Percentiles rank a stretch among this genome's conserved stretches.
Evolutionary conservation across 2,113 vertebrate genomes (phyloP).

Genomic region (Hylia prasina): DNA sequence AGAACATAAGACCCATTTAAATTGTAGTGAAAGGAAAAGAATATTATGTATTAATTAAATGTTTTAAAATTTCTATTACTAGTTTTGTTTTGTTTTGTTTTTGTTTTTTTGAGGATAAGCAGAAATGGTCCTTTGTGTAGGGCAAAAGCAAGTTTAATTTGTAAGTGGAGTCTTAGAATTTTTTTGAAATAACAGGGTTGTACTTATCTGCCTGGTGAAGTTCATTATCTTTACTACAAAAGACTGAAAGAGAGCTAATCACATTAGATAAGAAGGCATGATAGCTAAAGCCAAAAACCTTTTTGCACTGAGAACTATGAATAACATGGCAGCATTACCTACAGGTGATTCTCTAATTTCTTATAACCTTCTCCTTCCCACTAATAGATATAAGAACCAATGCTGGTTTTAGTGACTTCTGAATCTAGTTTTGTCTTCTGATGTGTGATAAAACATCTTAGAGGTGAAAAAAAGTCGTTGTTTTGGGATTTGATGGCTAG

Average conservation of each 20-base stretch:
- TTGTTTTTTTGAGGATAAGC: neutral
- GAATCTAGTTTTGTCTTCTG: neutral
- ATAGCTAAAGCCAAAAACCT: neutral
- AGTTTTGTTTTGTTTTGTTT: neutral
- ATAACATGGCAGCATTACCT: neutral
- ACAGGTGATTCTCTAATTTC: neutral
- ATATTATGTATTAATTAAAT: neutral
- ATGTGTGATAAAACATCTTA: neutral
- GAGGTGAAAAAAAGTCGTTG: neutral
- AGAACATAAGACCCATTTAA: neutral
- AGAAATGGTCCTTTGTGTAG: neutral
- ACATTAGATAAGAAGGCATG: neutral
- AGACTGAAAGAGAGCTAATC: neutral
- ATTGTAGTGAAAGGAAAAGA: neutral
- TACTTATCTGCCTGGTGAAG: neutral
- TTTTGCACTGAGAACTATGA: neutral
- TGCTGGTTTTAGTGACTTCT: neutral
- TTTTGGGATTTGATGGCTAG: neutral
- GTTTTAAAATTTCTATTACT: neutral
- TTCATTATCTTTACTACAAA: neutral
- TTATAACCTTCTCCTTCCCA: neutral
- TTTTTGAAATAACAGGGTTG: neutral
- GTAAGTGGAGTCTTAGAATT: neutral
- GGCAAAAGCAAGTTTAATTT: neutral
- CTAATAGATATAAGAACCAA: neutral